Conservation (phyloP, 1,140 invertebrate genomes). For the Papilio polytes region DNA sequence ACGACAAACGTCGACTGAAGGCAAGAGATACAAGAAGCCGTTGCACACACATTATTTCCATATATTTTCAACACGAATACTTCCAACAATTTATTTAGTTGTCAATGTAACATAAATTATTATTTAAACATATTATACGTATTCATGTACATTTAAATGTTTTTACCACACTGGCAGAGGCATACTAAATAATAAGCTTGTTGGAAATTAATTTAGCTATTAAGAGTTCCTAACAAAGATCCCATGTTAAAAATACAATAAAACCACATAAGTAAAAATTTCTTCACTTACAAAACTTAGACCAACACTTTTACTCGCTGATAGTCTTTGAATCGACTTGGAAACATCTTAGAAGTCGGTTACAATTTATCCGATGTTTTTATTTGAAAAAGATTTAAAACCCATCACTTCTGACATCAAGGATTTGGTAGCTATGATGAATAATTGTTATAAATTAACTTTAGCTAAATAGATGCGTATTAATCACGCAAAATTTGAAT, state of each 20-base stretch:
- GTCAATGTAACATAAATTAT: neutral
- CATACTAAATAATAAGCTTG: neutral
- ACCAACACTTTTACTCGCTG: neutral
- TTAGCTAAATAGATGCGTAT: no score
- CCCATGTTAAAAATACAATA: neutral
- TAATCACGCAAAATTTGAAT: no score
- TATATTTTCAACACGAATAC: neutral
- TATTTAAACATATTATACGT: neutral
- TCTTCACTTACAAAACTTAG: neutral
- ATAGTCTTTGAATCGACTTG: no score
- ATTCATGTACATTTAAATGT: neutral
- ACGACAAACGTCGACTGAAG: neutral
- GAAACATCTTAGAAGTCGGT: no score
- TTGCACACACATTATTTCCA: neutral
- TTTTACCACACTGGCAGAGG: neutral
- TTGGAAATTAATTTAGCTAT: neutral
- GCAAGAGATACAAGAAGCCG: neutral
- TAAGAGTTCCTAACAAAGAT: neutral
- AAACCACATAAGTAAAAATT: neutral
- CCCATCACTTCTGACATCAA: no score
- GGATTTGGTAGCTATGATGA: no score
- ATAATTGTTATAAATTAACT: no score
- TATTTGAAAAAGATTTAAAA: no score
- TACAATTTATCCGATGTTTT: no score
- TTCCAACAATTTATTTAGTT: neutral